Evolutionary conservation across 2,113 vertebrate species (phyloP).

Genomic region (Butorides virescens): DNA sequence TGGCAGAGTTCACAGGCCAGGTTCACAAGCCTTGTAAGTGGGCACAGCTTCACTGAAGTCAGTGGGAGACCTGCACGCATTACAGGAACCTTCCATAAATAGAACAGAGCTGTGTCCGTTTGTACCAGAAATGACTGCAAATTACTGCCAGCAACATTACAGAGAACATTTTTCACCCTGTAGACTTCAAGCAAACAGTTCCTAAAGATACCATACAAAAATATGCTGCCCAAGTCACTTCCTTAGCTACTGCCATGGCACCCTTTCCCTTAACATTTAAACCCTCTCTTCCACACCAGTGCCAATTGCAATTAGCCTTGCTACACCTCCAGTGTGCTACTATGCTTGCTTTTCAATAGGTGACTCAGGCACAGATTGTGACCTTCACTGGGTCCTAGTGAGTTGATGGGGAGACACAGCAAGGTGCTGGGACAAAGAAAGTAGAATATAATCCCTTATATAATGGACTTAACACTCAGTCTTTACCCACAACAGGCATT

Average conservation of each 20-base stretch:
- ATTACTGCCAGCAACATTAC: neutral
- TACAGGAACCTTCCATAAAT: slow-evolving; percentile 24
- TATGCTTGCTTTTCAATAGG: neutral
- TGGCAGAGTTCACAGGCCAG: neutral
- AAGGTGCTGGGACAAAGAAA: neutral
- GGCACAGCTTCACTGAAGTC: slow-evolving; percentile 13
- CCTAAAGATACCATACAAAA: neutral
- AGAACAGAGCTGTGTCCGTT: slow-evolving; percentile 9
- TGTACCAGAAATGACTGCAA: slow-evolving; percentile 29
- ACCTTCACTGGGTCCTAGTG: neutral
- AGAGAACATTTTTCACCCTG: slow-evolving; percentile 13
- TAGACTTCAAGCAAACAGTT: neutral
- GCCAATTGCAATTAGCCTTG: neutral
- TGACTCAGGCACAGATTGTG: neutral
- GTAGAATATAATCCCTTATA: neutral
- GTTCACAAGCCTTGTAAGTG: neutral
- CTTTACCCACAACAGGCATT: neutral
- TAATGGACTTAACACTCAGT: neutral
- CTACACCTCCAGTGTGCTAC: neutral
- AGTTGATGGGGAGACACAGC: neutral
- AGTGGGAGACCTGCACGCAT: slow-evolving; percentile 1
- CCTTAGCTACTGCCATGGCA: neutral
- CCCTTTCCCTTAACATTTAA: neutral
- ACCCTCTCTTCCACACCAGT: neutral
- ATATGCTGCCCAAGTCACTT: neutral